Conservation (phyloP, 2,113 vertebrate species). For the Forbesichthys agassizii region DNA sequence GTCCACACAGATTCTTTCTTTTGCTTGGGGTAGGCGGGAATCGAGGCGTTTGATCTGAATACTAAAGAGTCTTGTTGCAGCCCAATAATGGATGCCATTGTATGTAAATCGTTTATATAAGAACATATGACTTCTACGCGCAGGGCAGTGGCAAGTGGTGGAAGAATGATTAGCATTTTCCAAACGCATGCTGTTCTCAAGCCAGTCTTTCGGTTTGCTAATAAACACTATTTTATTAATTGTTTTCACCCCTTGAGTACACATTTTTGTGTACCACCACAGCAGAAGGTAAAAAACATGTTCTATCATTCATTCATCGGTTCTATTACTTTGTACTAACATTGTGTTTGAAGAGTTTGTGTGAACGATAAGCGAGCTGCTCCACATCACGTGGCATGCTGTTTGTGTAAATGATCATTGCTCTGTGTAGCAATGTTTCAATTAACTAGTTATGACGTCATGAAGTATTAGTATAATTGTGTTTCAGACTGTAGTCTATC, state of each 20-base stretch:
- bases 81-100: constrained; percentile 88
- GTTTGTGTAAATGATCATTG: constrained; percentile 15
- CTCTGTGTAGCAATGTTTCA: constrained; percentile 11
- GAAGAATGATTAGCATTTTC: constrained; percentile 82
- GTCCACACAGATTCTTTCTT: constrained; percentile 86
- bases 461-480: not conserved
- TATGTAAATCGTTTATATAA: constrained; percentile 94
- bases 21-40: constrained; percentile 89
- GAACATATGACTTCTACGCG: constrained; percentile 92
- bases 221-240: constrained; percentile 62
- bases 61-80: constrained; percentile 93
- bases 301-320: constrained; percentile 28
- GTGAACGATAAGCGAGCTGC: constrained; percentile 22
- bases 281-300: constrained; percentile 62
- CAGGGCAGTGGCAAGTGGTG: constrained; percentile 84
- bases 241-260: constrained; percentile 60
- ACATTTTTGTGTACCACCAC: constrained; percentile 72
- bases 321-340: constrained; percentile 44
- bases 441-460: not conserved
- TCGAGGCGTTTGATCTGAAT: constrained; percentile 95
- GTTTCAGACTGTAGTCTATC: constrained; percentile 2
- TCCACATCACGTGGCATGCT: constrained; percentile 6
- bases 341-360: constrained; percentile 12
- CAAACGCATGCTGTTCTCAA: constrained; percentile 74
- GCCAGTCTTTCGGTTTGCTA: constrained; percentile 63